Evolutionary conservation across 2,113 vertebrate species (phyloP).

Genomic region (Chaetodon trifascialis): DNA sequence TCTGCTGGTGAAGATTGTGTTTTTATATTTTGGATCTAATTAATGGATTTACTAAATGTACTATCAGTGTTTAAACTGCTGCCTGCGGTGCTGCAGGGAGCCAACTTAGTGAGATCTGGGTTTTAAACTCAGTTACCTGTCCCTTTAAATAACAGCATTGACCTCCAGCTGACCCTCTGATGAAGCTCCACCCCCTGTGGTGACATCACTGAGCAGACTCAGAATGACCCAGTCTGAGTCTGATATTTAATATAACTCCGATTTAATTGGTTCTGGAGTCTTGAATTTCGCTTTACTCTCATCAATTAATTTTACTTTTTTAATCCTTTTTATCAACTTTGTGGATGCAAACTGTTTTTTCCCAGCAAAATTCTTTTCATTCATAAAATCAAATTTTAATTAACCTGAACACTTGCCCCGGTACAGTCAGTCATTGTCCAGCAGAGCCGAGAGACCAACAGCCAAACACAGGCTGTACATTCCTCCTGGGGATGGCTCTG

Average conservation of each 20-base stretch:
- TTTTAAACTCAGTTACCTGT: neutral
- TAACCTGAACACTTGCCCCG: neutral
- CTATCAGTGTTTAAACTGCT: neutral
- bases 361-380: neutral
- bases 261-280: neutral
- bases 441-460: neutral
- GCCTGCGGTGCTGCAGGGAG: neutral
- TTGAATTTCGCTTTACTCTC: neutral
- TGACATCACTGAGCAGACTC: neutral
- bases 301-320: neutral
- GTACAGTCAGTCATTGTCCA: neutral
- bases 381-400: neutral
- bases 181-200: neutral
- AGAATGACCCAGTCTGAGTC: neutral
- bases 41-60: too few relatives aligned
- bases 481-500: constrained; percentile 7
- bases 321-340: neutral
- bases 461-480: constrained; percentile 1
- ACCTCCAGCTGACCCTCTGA: constrained; percentile 2
- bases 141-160: constrained; percentile 1
- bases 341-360: neutral
- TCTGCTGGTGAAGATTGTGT: neutral
- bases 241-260: neutral
- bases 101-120: neutral
- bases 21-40: too few relatives aligned